These are phyloP conservation scores for Percina caprodes DNA, from an alignment of 2,113 vertebrate species.

Conservation along the genomic window DNA sequence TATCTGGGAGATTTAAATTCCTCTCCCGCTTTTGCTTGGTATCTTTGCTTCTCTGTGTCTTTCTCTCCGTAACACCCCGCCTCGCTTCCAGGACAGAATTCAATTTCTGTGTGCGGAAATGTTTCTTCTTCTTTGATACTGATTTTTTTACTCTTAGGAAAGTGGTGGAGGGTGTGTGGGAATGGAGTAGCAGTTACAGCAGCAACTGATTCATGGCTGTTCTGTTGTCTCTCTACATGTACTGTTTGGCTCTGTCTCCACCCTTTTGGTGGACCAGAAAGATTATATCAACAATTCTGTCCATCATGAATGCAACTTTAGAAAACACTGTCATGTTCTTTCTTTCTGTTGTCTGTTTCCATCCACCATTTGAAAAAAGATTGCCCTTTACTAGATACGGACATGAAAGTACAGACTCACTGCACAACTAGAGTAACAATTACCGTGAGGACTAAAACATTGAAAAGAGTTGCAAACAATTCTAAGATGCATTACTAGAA, in stretches of 20 bases:
- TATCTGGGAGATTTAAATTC: slow-evolving; percentile 44
- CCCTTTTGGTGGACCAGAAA: background rate
- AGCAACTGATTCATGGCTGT: background rate
- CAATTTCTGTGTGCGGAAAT: background rate
- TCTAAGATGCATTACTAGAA: background rate
- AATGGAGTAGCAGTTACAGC: slow-evolving; percentile 1
- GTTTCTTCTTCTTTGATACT: background rate
- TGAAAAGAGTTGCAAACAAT: background rate
- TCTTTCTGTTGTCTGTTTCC: background rate
- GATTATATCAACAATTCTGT: background rate
- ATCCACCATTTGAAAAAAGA: background rate
- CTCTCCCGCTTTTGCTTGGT: background rate
- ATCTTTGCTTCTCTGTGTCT: slow-evolving; percentile 31
- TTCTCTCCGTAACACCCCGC: background rate
- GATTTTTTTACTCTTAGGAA: background rate
- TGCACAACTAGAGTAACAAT: background rate
- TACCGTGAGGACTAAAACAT: background rate
- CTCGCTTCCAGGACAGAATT: background rate
- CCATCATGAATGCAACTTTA: background rate
- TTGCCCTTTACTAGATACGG: background rate
- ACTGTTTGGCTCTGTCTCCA: background rate
- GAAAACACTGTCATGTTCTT: background rate
- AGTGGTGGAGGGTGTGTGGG: background rate
- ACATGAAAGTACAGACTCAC: background rate
- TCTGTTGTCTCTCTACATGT: background rate